These are phyloP conservation scores for Apis mellifera DNA, from an alignment of 1,140 invertebrate species.

Conservation along the genomic window Amel_HAv3.1 CM009937.2:11713001-11713500, in stretches of 20 bases:
- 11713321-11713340: neutral
- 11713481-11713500: conserved; percentile 34
- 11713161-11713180: neutral
- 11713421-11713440: conserved; percentile 23
- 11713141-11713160: neutral
- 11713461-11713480: neutral
- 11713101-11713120: neutral
- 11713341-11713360: neutral
- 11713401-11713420: conserved; percentile 19
- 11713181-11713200: neutral
- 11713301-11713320: neutral
- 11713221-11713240: no score
- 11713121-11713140: neutral
- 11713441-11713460: neutral
- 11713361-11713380: neutral
- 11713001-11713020: neutral
- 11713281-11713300: no score
- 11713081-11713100: conserved; percentile 12
- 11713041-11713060: neutral
- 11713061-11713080: conserved; percentile 33
- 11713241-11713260: no score
- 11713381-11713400: neutral
- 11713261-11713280: no score
- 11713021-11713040: conserved; percentile 11
- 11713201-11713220: neutral